Percentiles rank a stretch among this genome's conserved stretches.
These are phyloP conservation scores for Jacana jacana DNA, from an alignment of 2,113 vertebrate species.

Conservation along the genomic window DNA sequence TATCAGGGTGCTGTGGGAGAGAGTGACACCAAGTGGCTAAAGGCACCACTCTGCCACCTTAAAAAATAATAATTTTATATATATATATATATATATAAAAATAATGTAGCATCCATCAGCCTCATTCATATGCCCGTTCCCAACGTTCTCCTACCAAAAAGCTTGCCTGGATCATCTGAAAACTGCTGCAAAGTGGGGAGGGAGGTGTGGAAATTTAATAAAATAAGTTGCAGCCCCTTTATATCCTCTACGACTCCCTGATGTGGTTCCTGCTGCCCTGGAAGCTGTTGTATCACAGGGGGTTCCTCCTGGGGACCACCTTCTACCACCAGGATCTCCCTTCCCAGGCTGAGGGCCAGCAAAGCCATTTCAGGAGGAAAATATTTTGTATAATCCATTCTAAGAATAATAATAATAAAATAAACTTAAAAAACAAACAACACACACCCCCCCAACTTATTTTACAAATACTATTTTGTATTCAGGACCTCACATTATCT, in stretches of 20 bases:
- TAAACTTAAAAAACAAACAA: too few relatives aligned
- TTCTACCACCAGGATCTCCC: neutral
- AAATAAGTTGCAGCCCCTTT: neutral
- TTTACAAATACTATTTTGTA: neutral
- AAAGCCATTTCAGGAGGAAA: neutral
- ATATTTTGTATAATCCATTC: neutral
- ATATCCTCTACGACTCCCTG: too few relatives aligned
- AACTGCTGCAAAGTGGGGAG: neutral
- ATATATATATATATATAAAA: too few relatives aligned
- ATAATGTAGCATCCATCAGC: neutral
- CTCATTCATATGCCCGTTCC: neutral
- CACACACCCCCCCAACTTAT: too few relatives aligned
- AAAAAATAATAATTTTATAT: too few relatives aligned
- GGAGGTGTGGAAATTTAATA: too few relatives aligned
- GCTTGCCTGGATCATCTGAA: neutral
- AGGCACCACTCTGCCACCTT: neutral
- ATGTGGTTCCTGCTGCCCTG: rapidly evolving
- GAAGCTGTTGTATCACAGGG: neutral
- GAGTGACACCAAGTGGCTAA: neutral
- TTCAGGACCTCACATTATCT: neutral
- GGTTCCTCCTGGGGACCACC: neutral
- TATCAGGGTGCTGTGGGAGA: neutral
- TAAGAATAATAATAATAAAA: neutral
- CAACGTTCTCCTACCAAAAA: neutral
- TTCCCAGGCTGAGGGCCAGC: neutral